phyloP scores from a whole-genome alignment of 2,888 invertebrate genomes.

The Eueremaeus valkanovi region DNA sequence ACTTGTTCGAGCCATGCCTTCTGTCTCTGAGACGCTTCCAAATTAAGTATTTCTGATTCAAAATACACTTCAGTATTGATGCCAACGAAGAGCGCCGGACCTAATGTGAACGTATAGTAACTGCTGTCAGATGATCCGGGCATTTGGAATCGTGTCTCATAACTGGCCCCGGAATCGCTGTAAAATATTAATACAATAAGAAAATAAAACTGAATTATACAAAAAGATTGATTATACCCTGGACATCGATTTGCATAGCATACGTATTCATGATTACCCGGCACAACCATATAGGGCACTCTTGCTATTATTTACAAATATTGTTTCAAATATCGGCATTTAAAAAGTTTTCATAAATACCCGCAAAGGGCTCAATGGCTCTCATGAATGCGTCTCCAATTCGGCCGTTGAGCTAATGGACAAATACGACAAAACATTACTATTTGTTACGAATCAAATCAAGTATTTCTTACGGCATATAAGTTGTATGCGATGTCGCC shows the following conservation, averaged over 20 bases:
- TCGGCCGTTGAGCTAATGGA: background rate
- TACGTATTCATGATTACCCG: constrained; percentile 45
- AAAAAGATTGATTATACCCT: background rate
- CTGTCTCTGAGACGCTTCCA: constrained; percentile 38
- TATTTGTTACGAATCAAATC: no score
- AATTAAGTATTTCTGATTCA: constrained; percentile 41
- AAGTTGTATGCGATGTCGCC: constrained; percentile 52
- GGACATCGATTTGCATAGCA: background rate
- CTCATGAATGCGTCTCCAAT: constrained; percentile 34
- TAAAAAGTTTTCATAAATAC: background rate
- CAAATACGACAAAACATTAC: background rate
- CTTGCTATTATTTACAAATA: constrained; percentile 43
- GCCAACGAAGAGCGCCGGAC: constrained; percentile 51
- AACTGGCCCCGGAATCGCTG: constrained; percentile 35
- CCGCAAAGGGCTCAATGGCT: constrained; percentile 49
- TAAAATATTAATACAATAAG: no score
- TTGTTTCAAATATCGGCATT: background rate
- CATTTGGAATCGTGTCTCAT: constrained; percentile 44
- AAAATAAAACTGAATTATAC: background rate
- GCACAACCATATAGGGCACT: constrained; percentile 50
- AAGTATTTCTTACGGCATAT: constrained; percentile 45
- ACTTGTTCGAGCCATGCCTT: background rate
- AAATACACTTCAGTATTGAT: constrained; percentile 48
- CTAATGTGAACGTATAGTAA: constrained; percentile 47
- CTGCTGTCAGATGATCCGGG: constrained; percentile 47